Evolutionary conservation across 2,888 invertebrate species (phyloP).

Genomic region (Mycogona germanica): DNA sequence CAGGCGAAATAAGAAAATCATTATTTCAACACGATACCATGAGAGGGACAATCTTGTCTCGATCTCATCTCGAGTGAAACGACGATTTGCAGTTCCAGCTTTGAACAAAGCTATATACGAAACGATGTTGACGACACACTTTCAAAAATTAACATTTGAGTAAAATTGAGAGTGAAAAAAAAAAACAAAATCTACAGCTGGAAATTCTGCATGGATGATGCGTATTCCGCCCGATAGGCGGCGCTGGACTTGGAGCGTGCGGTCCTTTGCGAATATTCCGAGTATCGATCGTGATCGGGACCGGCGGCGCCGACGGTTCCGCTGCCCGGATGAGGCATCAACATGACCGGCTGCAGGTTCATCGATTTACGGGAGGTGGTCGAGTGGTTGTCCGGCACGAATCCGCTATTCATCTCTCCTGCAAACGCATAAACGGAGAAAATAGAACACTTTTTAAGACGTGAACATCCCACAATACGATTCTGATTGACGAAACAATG

Average conservation of each 20-base stretch:
- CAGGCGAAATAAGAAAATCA: no score
- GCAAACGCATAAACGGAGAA: constrained; percentile 21
- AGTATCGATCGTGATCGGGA: constrained; percentile 54
- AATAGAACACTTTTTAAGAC: no score
- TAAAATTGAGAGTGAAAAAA: no score
- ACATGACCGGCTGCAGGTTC: constrained; percentile 70
- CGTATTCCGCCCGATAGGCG: constrained; percentile 45
- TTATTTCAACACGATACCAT: no score
- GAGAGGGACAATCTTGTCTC: no score
- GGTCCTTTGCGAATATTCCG: constrained; percentile 63
- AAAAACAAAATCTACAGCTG: constrained; percentile 40
- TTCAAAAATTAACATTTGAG: no score
- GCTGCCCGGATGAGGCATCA: constrained; percentile 47
- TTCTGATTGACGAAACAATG: no score
- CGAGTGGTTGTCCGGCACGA: constrained; percentile 72
- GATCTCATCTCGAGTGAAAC: no score
- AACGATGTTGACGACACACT: no score
- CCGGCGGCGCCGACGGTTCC: background rate
- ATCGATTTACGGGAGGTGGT: constrained; percentile 74
- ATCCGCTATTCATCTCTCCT: constrained; percentile 83
- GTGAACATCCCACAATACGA: no score
- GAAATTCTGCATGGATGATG: constrained; percentile 56
- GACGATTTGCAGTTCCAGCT: no score
- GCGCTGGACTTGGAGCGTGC: constrained; percentile 45
- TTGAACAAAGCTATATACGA: no score